Base-by-base conservation (phyloP, 2,113 vertebrate species). In the Spheniscus mendiculus region DNA sequence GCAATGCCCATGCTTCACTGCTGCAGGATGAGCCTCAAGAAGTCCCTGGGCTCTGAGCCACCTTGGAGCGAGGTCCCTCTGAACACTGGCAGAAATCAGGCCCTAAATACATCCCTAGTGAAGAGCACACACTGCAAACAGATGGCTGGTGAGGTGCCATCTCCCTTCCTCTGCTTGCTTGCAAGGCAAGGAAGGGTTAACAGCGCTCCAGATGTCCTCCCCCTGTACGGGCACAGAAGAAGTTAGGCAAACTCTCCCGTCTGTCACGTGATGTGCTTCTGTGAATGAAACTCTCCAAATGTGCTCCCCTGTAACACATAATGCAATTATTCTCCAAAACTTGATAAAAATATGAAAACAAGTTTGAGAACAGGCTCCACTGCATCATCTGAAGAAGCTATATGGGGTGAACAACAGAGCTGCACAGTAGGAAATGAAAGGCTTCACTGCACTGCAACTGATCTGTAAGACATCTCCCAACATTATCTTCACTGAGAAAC, bases 381-480 rank as follows among this genome's bases (percentile, higher is more conserved):
- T 30, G 67, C 55, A 49, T 74, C 70, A 20, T 8, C 95, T 79
- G 63, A 84, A 72, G 87, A 45, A 96, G 83, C 52, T n/a, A 74
- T 93, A 62, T 62, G 49, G 20, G 30, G 53, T 66, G 80, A 95
- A 63, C 42, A 65, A 19, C 49, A 71, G 73, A 87, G 70, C 81
- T 58, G 95, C 63, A 25, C 26, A 52, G 34, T 4, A 59, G 63
- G 83, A 94, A 83, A 94, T 30, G 36, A 97, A 86, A 83, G 77
- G 56, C 90, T 96, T 53, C 45, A 3, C 87, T 59, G 74, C 72
- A 55, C 76, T 66, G 85, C 67, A 76, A 59, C 83, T 93, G 6
- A 94, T 82, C 80, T 76, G 71, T 91, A 91, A 97, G 91, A 76
- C 59, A 83, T 59, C 87, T 89, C 94, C 90, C 85, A 89, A 50